phyloP scores from a whole-genome alignment of 2,797 vertebrate genomes.

The Pelochelys cantorii region DNA sequence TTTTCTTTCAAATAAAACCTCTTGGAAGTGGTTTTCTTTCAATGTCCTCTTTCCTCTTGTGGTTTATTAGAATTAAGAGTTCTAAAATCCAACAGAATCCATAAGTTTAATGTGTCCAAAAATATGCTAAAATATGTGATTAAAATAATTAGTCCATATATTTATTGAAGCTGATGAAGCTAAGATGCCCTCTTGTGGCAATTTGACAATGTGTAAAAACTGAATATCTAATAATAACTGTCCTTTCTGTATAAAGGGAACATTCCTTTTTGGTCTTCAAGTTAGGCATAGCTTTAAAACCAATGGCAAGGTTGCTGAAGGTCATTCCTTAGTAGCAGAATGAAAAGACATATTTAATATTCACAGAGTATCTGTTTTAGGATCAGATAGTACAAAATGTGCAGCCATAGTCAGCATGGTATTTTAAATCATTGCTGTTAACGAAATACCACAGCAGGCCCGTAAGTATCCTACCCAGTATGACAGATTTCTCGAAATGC shows the following conservation, averaged over 20 bases:
- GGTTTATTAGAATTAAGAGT: background rate
- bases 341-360: background rate
- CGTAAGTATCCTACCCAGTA: background rate
- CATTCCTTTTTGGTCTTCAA: background rate
- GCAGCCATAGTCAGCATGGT: background rate
- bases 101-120: background rate
- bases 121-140: background rate
- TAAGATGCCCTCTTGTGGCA: slow-evolving; percentile 79
- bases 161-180: slow-evolving; percentile 53
- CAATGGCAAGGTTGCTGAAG: background rate
- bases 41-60: background rate
- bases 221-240: background rate
- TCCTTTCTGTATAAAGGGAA: accelerated
- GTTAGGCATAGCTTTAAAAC: background rate
- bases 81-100: background rate
- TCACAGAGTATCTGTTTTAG: slow-evolving; percentile 4
- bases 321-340: background rate
- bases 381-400: background rate
- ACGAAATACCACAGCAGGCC: background rate
- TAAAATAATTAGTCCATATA: background rate
- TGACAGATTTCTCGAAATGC: slow-evolving; percentile 37
- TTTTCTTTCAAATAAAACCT: background rate
- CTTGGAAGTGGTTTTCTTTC: background rate
- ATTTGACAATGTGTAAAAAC: background rate
- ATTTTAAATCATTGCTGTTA: slow-evolving; percentile 1